Conservation (phyloP, 1,140 invertebrate genomes). For the Adoxophyes honmai region DNA sequence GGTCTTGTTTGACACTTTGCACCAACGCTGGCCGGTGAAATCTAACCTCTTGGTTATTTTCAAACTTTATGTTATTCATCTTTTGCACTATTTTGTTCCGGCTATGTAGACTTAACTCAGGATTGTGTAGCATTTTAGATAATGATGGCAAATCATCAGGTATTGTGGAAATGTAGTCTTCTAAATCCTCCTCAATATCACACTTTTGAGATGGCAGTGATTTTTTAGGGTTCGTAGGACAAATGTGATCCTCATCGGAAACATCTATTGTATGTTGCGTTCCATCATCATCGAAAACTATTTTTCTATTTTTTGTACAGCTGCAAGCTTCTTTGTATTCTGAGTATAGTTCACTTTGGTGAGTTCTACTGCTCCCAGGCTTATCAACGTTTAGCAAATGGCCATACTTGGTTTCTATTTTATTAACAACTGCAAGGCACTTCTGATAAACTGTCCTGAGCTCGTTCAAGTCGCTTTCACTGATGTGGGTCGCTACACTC, state of each 20-base stretch:
- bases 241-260: slow-evolving; percentile 42
- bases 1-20: slow-evolving; percentile 45
- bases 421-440: slow-evolving; percentile 49
- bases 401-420: slow-evolving; percentile 64
- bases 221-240: slow-evolving; percentile 21
- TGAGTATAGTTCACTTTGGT: slow-evolving; percentile 9
- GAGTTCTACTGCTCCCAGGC: not conserved
- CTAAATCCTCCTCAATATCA: slow-evolving; percentile 37
- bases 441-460: slow-evolving; percentile 46
- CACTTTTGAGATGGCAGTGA: slow-evolving; percentile 12
- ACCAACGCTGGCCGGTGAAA: slow-evolving; percentile 48
- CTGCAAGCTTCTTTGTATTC: slow-evolving; percentile 31
- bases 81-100: slow-evolving; percentile 50
- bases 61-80: slow-evolving; percentile 41
- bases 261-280: slow-evolving; percentile 31
- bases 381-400: slow-evolving; percentile 47
- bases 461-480: slow-evolving; percentile 46
- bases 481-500: slow-evolving; percentile 26
- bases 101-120: slow-evolving; percentile 26
- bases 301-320: slow-evolving; percentile 49
- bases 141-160: slow-evolving; percentile 44
- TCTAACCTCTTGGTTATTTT: slow-evolving; percentile 43
- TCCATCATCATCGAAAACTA: slow-evolving; percentile 59
- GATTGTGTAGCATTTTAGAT: slow-evolving; percentile 37
- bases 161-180: slow-evolving; percentile 28